A percentile compares a stretch with the other conserved stretches of the same genome.
Evolutionary conservation across 1,140 invertebrate genomes (phyloP).

Genomic region (Liolophura sinensis): DNA sequence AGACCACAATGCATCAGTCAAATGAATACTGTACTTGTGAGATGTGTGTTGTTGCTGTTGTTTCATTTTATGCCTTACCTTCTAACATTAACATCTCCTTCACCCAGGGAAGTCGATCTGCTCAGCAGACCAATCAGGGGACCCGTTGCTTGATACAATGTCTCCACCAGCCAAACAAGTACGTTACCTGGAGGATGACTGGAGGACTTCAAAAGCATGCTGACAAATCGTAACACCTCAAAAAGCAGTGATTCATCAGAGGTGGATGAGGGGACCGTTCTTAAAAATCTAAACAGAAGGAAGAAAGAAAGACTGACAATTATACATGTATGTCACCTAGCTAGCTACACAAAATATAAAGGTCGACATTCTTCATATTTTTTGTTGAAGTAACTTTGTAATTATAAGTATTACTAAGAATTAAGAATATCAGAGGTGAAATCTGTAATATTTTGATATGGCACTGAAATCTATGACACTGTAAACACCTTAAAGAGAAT

Average conservation of each 20-base stretch:
- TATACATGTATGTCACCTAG: too few relatives aligned
- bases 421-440: too few relatives aligned
- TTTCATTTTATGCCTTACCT: slow-evolving; percentile 18
- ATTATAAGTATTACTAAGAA: too few relatives aligned
- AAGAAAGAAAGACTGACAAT: slow-evolving; percentile 1
- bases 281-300: slow-evolving; percentile 44
- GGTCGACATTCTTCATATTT: too few relatives aligned
- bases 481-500: too few relatives aligned
- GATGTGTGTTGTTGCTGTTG: too few relatives aligned
- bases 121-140: slow-evolving; percentile 45
- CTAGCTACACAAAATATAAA: too few relatives aligned
- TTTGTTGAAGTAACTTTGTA: too few relatives aligned
- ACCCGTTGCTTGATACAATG: slow-evolving; percentile 43
- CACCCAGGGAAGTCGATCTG: slow-evolving; percentile 27
- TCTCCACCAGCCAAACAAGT: slow-evolving; percentile 43
- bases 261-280: slow-evolving; percentile 42
- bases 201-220: slow-evolving; percentile 30
- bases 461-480: too few relatives aligned
- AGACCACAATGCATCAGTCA: too few relatives aligned
- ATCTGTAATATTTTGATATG: too few relatives aligned
- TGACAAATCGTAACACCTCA: slow-evolving; percentile 45
- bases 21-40: too few relatives aligned
- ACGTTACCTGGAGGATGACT: slow-evolving; percentile 31
- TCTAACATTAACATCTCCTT: slow-evolving; percentile 31
- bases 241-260: slow-evolving; percentile 47